phyloP scores from a whole-genome alignment of 2,113 vertebrate genomes.

The Melanerpes formicivorus region DNA sequence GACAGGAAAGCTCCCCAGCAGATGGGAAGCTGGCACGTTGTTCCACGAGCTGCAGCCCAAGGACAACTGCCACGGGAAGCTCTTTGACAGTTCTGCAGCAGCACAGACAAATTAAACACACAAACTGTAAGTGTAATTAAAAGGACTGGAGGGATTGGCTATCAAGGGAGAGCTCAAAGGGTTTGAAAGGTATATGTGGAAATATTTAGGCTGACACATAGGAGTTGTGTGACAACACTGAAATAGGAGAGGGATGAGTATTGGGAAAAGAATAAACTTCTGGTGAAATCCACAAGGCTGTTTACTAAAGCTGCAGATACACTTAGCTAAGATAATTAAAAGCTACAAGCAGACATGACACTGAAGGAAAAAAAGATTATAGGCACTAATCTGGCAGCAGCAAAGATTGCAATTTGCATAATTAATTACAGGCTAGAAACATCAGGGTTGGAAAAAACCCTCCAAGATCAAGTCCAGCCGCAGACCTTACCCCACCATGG shows the following conservation, averaged over 20 bases:
- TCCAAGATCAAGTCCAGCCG: too few relatives aligned
- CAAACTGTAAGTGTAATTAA: slow-evolving; percentile 17
- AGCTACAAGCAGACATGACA: neutral
- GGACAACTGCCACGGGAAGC: neutral
- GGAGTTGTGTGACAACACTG: slow-evolving; percentile 12
- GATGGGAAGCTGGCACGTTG: slow-evolving; percentile 36
- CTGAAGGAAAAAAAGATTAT: neutral
- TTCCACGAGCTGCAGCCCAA: neutral
- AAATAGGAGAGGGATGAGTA: neutral
- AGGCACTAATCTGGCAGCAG: neutral
- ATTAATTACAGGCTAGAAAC: neutral
- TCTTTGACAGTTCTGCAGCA: neutral
- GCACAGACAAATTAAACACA: neutral
- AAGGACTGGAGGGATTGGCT: neutral
- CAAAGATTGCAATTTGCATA: neutral
- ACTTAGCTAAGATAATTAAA: neutral
- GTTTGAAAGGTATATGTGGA: slow-evolving; percentile 29
- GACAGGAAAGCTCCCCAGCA: slow-evolving; percentile 7
- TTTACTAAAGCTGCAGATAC: neutral
- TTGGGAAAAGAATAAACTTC: neutral
- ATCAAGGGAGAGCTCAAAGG: neutral
- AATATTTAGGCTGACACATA: slow-evolving; percentile 37
- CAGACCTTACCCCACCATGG: too few relatives aligned
- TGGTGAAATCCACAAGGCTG: neutral
- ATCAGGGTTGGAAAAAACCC: too few relatives aligned